Evolutionary conservation across 2,888 invertebrate genomes (phyloP), one percentile per base, ranked within the genome.

Genomic region (Diarsia rubi): DNA sequence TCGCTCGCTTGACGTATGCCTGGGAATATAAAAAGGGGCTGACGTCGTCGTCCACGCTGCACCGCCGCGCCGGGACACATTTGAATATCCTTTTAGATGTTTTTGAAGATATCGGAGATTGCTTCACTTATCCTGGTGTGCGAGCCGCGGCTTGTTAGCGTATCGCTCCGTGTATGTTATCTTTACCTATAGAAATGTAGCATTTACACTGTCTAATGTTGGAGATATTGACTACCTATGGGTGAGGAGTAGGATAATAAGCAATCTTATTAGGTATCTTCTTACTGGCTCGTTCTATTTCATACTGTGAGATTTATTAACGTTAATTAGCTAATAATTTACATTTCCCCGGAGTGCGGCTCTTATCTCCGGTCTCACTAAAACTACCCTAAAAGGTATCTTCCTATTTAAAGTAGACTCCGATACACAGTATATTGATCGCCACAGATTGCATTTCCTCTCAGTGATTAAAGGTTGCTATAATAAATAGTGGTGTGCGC

Each of bases 381-480:
- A 52, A 47, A 31, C 31, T 37, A 57, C 75, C 62, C 54, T 81
- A 75, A 62, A 54, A 31, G 62, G 66, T 64, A 52, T 59, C 27
- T 77, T 49, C 37, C 16, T 69, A 66, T 69, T 54, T 49, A 71
- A 31, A 63, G 47, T 59, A 12, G 21, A 60, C 21, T 62, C 6
- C 27, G 49, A 27, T 68, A 52, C 68, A 71, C 44, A 37, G 70
- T 81, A 68, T 60, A 73, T 80, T 67, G 73, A 70, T 68, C 67
- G 57, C 49, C 67, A 77, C 45, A 84, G 82, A 82, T 83, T 85
- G 74, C 72, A 83, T 83, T 85, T 81, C 85, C 85, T 81, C 72
- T 57, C 54, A 21, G 74, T 83, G 82, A 83, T 83, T 83, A 83
- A 85, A 81, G 72, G 63, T 67, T 82, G 49, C 27, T 77, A 69